A percentile compares a stretch with the other conserved stretches of the same genome.
Conservation (phyloP, 2,888 invertebrate species). For the Chesias legatella region DNA sequence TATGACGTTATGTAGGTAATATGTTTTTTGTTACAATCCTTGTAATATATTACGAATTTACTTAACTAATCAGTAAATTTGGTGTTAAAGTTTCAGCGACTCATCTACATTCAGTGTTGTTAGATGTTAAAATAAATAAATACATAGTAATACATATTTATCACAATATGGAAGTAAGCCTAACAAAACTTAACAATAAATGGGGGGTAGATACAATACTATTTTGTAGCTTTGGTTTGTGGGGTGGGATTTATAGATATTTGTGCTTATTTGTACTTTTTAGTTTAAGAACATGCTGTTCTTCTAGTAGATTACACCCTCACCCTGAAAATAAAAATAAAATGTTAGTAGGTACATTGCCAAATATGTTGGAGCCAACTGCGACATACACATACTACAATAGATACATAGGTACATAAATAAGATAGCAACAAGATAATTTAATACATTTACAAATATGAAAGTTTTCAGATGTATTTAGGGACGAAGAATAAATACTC, state of each 20-base stretch:
- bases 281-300: slow-evolving; percentile 7
- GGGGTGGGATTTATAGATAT: slow-evolving; percentile 22
- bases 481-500: too few species aligned
- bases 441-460: too few species aligned
- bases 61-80: too few species aligned
- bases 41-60: slow-evolving; percentile 1
- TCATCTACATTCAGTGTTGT: background rate
- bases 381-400: slow-evolving; percentile 2
- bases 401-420: slow-evolving; percentile 1
- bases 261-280: slow-evolving; percentile 17
- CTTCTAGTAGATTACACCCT: slow-evolving; percentile 36
- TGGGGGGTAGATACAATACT: background rate
- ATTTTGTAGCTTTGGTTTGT: slow-evolving; percentile 17
- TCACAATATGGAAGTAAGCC: slow-evolving; percentile 3
- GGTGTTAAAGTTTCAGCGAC: too few species aligned
- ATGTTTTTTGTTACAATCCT: too few species aligned
- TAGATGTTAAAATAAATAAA: slow-evolving; percentile 10
- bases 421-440: too few species aligned
- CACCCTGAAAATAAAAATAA: slow-evolving; percentile 51
- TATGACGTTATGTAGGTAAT: slow-evolving; percentile 2
- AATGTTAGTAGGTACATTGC: slow-evolving; percentile 17
- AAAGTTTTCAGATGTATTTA: too few species aligned
- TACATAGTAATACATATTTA: slow-evolving; percentile 9
- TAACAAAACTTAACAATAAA: slow-evolving; percentile 2
- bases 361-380: slow-evolving; percentile 7